Base-by-base conservation (phyloP, 1,140 invertebrate species). In the Brevipalpus yothersi region DNA sequence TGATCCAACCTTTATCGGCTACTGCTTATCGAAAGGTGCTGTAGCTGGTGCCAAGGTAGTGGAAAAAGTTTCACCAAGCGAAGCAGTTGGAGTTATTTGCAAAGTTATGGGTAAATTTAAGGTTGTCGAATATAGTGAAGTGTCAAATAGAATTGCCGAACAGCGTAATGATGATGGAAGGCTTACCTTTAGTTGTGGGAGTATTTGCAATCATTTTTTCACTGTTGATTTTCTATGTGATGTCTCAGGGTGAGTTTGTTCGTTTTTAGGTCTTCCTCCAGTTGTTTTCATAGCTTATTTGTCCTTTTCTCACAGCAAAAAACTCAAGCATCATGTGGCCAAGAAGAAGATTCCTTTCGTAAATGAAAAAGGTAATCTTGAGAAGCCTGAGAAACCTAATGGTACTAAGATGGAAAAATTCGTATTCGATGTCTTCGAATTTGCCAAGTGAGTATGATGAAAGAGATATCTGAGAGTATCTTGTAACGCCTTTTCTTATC, bases 321-420 rank as follows among this genome's bases (percentile, higher is more conserved):
- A 85, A 63, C 68, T 99, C 31, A 84, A 84, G 68, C 76, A 96
- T 31, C 95, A 99, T 69, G 79, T 93, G 1, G 95, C 95, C 9
- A 91, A 91, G 66, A 99, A 98, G 73, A 97, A 97, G 72, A 97
- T 99, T 65, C 82, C 91, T 0, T 85, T 79, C 67, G 75, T 93
- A 0, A 80, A 90, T 70, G 8, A 23, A 19, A 73, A 76, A 0
- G 87, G 88, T 7, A 71, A 79, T 23, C 72, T 77, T 51, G 72
- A 81, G 12, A 82, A 79, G 58, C 92, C 94, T 0, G 77, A 78
- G 0, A 77, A 79, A 66, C 80, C 85, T 0, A 98, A 98, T 70
- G 94, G 93, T 21, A 91, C 98, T 62, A 99, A 99, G 76, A 84
- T 97, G 70, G 95, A 99, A 67, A 98, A 98, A 73, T 99, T 99